phyloP scores from a whole-genome alignment of 2,113 vertebrate species.

The Edolisoma coerulescens region DNA sequence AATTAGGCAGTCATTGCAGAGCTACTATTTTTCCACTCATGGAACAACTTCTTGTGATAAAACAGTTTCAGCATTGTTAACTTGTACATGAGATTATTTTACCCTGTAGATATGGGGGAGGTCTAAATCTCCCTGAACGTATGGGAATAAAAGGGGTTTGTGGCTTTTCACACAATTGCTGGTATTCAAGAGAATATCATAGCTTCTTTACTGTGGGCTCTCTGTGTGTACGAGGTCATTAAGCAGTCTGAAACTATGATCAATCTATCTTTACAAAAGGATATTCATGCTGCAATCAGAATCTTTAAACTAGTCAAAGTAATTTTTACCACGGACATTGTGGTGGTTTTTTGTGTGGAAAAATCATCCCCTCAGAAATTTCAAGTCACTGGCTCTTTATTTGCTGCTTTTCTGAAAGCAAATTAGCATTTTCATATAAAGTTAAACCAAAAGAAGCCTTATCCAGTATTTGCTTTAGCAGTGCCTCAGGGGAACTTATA shows the following conservation, averaged over 20 bases:
- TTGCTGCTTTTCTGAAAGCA: not conserved
- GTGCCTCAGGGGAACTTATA: not conserved
- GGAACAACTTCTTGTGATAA: not conserved
- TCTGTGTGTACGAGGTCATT: not conserved
- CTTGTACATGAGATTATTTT: not conserved
- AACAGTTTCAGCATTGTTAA: not conserved
- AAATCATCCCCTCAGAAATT: not conserved
- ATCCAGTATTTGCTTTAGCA: not conserved
- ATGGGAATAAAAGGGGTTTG: not conserved
- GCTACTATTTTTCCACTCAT: not conserved
- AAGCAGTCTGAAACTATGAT: not conserved
- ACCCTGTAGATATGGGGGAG: not conserved
- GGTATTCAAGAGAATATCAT: not conserved
- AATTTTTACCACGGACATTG: not conserved
- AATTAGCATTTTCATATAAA: not conserved
- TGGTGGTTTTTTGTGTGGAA: fast-evolving
- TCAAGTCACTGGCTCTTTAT: not conserved
- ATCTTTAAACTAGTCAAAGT: not conserved
- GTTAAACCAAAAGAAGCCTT: not conserved
- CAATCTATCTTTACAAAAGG: not conserved
- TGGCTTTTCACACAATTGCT: not conserved
- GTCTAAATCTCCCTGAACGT: not conserved
- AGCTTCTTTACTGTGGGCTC: not conserved
- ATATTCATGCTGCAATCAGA: not conserved
- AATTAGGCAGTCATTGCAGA: not conserved